Percentiles rank a stretch among this genome's conserved stretches.
Evolutionary conservation across 2,113 vertebrate genomes (phyloP).

Genomic region (Rhineura floridana): DNA sequence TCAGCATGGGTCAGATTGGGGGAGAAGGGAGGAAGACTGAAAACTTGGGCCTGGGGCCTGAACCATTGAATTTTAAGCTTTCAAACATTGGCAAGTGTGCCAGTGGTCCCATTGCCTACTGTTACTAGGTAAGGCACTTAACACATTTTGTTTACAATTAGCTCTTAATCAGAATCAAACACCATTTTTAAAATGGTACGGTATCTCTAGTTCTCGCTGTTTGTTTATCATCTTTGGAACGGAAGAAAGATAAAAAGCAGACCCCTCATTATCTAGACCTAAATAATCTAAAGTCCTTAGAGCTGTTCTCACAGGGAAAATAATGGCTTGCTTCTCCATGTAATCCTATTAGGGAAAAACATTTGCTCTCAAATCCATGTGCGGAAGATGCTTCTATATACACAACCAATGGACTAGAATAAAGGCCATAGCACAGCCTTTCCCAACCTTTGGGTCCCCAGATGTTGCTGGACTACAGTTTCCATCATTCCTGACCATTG

Average conservation of each 20-base stretch:
- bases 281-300: slow-evolving; percentile 8
- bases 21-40: neutral
- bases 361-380: neutral
- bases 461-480: too few relatives aligned
- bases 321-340: neutral
- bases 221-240: neutral
- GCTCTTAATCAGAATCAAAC: neutral
- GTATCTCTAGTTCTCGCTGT: neutral
- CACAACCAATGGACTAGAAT: neutral
- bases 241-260: slow-evolving; percentile 1
- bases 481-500: too few relatives aligned
- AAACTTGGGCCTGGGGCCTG: neutral
- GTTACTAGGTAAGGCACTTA: neutral
- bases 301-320: slow-evolving; percentile 1
- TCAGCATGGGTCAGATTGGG: neutral
- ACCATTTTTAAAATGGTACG: neutral
- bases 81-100: neutral
- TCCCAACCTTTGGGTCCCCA: too few relatives aligned
- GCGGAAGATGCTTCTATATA: neutral
- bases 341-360: neutral
- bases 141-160: neutral
- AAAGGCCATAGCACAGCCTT: too few relatives aligned
- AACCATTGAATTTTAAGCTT: neutral
- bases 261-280: neutral
- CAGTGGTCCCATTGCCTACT: neutral